These are phyloP conservation scores for Albula goreensis DNA, from an alignment of 2,113 vertebrate genomes.

Conservation along the genomic window DNA sequence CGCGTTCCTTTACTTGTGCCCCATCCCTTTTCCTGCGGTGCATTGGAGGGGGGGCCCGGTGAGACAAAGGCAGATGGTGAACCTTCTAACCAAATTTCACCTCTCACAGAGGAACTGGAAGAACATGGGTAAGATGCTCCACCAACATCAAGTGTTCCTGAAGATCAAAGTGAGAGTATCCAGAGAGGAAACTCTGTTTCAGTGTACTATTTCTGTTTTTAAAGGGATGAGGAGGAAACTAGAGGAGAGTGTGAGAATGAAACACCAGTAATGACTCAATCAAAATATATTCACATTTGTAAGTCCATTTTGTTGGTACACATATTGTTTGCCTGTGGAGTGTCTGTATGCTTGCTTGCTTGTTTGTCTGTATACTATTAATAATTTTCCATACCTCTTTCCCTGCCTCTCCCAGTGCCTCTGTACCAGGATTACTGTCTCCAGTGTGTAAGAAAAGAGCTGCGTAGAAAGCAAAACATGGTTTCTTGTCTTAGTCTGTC, in stretches of 20 bases:
- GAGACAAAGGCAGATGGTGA: background rate
- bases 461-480: constrained; percentile 41
- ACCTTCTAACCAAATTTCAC: background rate
- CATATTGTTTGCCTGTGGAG: background rate
- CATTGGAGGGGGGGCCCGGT: background rate
- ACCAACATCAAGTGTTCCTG: background rate
- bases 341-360: background rate
- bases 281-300: constrained; percentile 62
- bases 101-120: background rate
- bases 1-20: background rate
- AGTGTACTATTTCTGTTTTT: background rate
- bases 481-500: constrained; percentile 39
- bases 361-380: background rate
- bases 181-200: background rate
- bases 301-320: constrained; percentile 36
- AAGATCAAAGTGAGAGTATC: constrained; percentile 31
- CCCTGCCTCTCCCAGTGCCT: constrained; percentile 53
- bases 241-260: background rate
- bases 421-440: constrained; percentile 74
- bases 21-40: constrained; percentile 21
- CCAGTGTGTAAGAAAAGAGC: constrained; percentile 40
- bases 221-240: background rate
- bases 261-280: constrained; percentile 40
- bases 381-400: background rate
- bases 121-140: constrained; percentile 29